These are phyloP conservation scores for Phortica magna DNA, from an alignment of 2,888 invertebrate species.

Conservation along the genomic window DNA sequence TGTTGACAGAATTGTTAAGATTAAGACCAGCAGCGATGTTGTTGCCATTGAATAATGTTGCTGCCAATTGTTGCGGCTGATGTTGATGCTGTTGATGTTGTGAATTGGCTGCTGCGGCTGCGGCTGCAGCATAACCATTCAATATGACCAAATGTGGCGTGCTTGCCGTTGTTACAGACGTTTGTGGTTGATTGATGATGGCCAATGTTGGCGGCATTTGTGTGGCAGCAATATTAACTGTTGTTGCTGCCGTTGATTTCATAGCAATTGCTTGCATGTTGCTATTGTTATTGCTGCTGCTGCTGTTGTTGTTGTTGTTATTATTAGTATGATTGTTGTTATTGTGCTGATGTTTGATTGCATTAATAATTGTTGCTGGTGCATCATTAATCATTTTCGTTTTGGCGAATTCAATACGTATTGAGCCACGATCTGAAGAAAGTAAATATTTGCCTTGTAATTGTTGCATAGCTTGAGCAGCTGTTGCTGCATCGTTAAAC, in stretches of 20 bases:
- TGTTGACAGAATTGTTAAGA: conserved; percentile 6
- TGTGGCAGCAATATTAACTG: conserved; percentile 44
- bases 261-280: conserved; percentile 36
- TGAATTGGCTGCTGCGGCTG: conserved; percentile 46
- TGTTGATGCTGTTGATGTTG: conserved; percentile 52
- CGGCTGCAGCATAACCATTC: conserved; percentile 59
- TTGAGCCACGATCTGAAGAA: conserved; percentile 97
- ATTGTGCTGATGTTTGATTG: conserved; percentile 39
- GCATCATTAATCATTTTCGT: conserved; percentile 94
- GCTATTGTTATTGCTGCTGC: conserved; percentile 42
- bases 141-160: conserved; percentile 66
- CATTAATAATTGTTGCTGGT: conserved; percentile 48
- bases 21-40: conserved; percentile 34
- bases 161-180: conserved; percentile 40
- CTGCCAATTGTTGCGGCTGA: conserved; percentile 46
- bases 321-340: conserved; percentile 43
- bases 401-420: conserved; percentile 99
- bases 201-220: conserved; percentile 43
- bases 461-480: conserved; percentile 93
- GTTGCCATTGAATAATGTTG: conserved; percentile 43
- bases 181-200: conserved; percentile 26
- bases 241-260: conserved; percentile 37
- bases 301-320: conserved; percentile 47
- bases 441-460: conserved; percentile 97
- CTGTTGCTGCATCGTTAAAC: conserved; percentile 94